Evolutionary conservation across 2,797 vertebrate genomes (phyloP).

Genomic region (Chaetodon trifasciatus): DNA sequence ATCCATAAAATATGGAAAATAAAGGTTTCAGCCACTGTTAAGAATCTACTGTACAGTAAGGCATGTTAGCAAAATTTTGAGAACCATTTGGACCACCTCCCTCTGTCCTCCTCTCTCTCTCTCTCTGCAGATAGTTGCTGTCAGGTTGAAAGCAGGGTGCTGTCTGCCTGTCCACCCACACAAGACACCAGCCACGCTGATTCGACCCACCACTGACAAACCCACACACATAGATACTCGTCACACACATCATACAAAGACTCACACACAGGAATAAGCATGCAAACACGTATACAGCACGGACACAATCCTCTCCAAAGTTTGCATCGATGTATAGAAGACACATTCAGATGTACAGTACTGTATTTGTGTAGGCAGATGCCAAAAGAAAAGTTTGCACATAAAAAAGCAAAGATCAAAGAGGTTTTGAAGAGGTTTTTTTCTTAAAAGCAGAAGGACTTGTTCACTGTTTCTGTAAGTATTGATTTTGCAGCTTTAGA

Average conservation of each 20-base stretch:
- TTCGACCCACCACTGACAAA: constrained; percentile 57
- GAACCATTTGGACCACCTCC: neutral
- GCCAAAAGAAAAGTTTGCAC: constrained; percentile 6
- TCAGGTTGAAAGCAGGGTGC: constrained; percentile 71
- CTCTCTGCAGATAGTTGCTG: constrained; percentile 56
- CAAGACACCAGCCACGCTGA: constrained; percentile 61
- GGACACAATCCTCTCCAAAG: constrained; percentile 23
- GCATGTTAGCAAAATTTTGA: constrained; percentile 32
- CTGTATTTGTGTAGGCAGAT: constrained; percentile 33
- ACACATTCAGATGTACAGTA: neutral
- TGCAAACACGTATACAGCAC: neutral
- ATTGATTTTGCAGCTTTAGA: constrained; percentile 3
- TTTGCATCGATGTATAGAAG: constrained; percentile 17
- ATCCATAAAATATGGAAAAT: neutral
- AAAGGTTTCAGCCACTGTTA: neutral
- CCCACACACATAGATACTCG: constrained; percentile 39
- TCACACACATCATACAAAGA: constrained; percentile 16
- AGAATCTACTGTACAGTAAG: neutral
- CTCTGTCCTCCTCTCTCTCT: constrained; percentile 8
- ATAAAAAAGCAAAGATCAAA: neutral
- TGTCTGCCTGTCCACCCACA: constrained; percentile 76
- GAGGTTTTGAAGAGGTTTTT: neutral
- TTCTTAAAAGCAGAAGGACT: neutral
- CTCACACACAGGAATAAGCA: constrained; percentile 20
- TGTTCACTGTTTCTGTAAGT: neutral